Conservation (phyloP, 2,888 invertebrate species). For the Lysandra bellargus region DNA sequence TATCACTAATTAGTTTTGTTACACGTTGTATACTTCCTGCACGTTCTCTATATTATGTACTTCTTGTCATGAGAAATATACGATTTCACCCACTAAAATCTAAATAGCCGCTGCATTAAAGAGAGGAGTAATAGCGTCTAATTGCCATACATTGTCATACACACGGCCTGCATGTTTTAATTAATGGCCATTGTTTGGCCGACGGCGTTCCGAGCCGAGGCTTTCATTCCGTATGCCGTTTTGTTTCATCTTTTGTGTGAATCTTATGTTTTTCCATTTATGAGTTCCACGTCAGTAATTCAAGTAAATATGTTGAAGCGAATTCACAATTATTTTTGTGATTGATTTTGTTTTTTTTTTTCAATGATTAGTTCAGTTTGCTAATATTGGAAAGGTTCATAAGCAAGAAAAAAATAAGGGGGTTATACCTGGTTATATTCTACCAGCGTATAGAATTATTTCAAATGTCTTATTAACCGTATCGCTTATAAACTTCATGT, state of each 20-base stretch:
- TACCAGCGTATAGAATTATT: too few species aligned
- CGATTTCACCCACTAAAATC: neutral
- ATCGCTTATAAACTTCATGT: too few species aligned
- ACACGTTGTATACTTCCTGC: too few species aligned
- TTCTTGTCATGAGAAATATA: neutral
- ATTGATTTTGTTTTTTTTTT: too few species aligned
- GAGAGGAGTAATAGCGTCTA: neutral
- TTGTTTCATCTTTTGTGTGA: neutral
- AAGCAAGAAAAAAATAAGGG: too few species aligned
- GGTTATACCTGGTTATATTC: too few species aligned
- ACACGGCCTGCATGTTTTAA: neutral
- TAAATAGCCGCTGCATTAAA: neutral
- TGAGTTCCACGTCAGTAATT: neutral
- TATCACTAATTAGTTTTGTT: too few species aligned
- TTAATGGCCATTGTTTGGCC: conserved; percentile 7
- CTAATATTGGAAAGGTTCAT: too few species aligned
- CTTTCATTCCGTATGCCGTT: neutral
- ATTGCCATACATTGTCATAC: conserved; percentile 13
- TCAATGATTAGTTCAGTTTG: too few species aligned
- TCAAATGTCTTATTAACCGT: too few species aligned
- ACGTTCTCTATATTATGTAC: neutral
- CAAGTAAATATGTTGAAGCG: too few species aligned
- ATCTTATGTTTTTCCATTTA: neutral
- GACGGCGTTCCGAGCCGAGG: neutral
- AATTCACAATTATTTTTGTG: too few species aligned